phyloP scores from a whole-genome alignment of 2,797 vertebrate genomes.

The Hybognathus amarus region DNA sequence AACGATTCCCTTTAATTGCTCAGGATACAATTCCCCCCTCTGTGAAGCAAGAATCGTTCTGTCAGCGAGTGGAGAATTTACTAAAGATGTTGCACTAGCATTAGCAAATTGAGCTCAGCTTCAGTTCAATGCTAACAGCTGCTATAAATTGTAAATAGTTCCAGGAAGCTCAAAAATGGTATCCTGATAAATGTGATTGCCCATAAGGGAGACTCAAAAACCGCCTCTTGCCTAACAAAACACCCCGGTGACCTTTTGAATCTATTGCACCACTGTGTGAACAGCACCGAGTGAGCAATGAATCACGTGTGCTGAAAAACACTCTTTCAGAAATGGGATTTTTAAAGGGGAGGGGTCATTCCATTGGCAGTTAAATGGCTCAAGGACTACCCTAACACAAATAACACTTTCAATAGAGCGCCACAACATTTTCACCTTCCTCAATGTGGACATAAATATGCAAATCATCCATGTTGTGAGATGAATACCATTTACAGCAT shows the following conservation, averaged over 20 bases:
- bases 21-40: neutral
- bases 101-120: constrained; percentile 21
- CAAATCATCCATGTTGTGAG: neutral
- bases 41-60: neutral
- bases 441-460: constrained; percentile 18
- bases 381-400: constrained; percentile 37
- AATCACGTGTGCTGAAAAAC: constrained; percentile 30
- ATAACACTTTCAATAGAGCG: constrained; percentile 18
- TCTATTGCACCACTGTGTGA: constrained; percentile 18
- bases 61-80: neutral
- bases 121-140: constrained; percentile 14
- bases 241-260: constrained; percentile 33
- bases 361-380: constrained; percentile 2
- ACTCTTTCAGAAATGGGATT: constrained; percentile 26
- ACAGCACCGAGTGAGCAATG: neutral
- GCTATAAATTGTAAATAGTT: constrained; percentile 39
- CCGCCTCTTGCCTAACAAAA: constrained; percentile 37
- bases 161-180: constrained; percentile 44
- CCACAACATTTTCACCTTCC: constrained; percentile 30
- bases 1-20: constrained; percentile 11
- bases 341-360: neutral
- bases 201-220: constrained; percentile 13
- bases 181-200: constrained; percentile 37
- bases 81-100: neutral
- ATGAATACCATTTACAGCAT: neutral